Evolutionary conservation across 2,888 invertebrate species (phyloP).

Genomic region (Sarcophaga caerulescens): DNA sequence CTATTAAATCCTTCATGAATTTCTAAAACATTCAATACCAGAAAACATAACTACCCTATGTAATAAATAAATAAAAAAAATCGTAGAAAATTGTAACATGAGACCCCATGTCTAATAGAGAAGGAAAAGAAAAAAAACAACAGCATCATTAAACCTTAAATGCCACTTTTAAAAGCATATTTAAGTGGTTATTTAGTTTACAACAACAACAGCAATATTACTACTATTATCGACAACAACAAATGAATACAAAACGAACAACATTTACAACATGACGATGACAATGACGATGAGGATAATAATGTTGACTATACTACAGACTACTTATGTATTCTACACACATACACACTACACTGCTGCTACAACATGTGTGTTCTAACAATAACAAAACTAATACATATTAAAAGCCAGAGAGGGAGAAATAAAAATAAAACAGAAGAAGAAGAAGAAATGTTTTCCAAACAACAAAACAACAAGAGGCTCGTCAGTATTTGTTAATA

Average conservation of each 20-base stretch:
- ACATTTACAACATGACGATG: conserved; percentile 2
- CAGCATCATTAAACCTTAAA: conserved; percentile 69
- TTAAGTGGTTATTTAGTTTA: conserved; percentile 51
- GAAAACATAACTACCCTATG: neutral
- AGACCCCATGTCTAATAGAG: neutral
- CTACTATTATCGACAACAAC: conserved; percentile 3
- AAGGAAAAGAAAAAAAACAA: conserved; percentile 1
- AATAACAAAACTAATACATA: no score
- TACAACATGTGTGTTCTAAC: no score
- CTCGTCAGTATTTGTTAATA: conserved; percentile 65
- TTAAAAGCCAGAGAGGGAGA: neutral
- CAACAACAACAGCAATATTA: conserved; percentile 26
- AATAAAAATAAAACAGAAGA: conserved; percentile 19
- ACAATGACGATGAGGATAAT: no score
- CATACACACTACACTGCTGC: no score
- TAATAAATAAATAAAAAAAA: neutral
- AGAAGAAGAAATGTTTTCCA: conserved; percentile 2
- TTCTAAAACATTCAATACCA: neutral
- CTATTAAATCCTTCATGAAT: neutral
- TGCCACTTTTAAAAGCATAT: conserved; percentile 57
- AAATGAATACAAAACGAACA: neutral
- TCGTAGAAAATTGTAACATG: neutral
- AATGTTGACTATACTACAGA: no score
- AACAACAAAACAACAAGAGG: conserved; percentile 51
- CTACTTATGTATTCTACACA: no score